A percentile compares a stretch with the other conserved stretches of the same genome.
Evolutionary conservation across 2,888 invertebrate species (phyloP).

Genomic region (Metacarcinus magister): DNA sequence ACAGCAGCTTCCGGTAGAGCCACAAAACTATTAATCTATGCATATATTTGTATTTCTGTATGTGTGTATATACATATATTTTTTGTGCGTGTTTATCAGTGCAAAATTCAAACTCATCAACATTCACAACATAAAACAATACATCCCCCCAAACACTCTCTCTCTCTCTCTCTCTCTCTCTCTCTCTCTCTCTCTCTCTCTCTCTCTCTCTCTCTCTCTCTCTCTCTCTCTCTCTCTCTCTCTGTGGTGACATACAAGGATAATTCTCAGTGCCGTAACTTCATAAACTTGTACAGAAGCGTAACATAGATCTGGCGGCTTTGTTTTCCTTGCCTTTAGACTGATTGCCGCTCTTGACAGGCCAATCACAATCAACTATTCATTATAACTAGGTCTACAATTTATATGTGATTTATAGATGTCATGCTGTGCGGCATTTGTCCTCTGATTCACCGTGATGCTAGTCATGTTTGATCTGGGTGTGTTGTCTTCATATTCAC

Average conservation of each 20-base stretch:
- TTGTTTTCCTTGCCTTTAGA: neutral
- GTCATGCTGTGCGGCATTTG: too few relatives aligned
- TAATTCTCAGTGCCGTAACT: too few relatives aligned
- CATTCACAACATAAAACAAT: neutral
- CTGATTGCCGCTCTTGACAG: neutral
- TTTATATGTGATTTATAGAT: neutral
- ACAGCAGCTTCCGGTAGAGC: neutral
- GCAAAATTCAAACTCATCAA: slow-evolving; percentile 19
- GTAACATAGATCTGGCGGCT: neutral
- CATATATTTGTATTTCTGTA: neutral
- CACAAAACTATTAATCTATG: neutral
- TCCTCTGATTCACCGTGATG: neutral
- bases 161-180: too few relatives aligned
- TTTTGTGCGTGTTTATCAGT: neutral
- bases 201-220: too few relatives aligned
- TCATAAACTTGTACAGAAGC: too few relatives aligned
- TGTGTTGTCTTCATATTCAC: neutral
- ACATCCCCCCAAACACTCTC: neutral
- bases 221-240: too few relatives aligned
- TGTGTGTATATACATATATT: neutral
- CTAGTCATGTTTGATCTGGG: neutral
- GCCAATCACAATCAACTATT: neutral
- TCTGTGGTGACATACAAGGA: too few relatives aligned
- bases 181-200: too few relatives aligned
- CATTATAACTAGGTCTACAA: neutral